These are phyloP conservation scores for Clamator glandarius DNA, from an alignment of 2,797 vertebrate species.

Conservation along the genomic window DNA sequence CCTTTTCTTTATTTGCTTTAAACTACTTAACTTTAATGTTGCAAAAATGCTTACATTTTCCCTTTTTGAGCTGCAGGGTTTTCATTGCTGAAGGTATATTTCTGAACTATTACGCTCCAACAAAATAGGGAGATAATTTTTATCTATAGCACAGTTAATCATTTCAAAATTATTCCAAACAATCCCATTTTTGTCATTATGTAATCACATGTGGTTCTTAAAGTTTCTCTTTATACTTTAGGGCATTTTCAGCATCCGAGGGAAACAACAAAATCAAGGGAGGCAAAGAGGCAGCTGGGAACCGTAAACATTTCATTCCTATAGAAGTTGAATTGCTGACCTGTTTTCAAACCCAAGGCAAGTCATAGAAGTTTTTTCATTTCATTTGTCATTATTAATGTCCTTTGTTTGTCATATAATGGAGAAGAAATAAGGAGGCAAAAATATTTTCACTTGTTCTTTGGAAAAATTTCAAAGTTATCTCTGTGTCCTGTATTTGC, in stretches of 20 bases:
- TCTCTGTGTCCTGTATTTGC: not conserved
- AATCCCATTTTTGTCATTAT: conserved; percentile 4
- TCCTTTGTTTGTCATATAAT: not conserved
- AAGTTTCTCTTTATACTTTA: conserved; percentile 3
- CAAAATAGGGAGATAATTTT: not conserved
- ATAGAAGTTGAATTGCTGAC: conserved; percentile 8
- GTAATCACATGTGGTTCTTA: not conserved
- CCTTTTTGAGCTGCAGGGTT: not conserved
- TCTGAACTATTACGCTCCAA: not conserved
- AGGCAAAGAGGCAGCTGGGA: not conserved
- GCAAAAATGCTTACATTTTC: not conserved
- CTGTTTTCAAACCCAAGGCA: not conserved
- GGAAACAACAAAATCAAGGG: not conserved
- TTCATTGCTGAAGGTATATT: not conserved
- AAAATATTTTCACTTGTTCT: not conserved
- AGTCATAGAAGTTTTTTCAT: not conserved
- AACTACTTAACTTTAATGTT: not conserved
- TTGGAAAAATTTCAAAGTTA: not conserved
- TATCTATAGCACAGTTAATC: not conserved
- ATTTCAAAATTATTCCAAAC: not conserved
- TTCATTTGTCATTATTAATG: conserved; percentile 10
- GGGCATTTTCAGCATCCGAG: not conserved
- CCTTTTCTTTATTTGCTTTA: not conserved
- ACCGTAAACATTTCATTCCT: not conserved
- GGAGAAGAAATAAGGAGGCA: not conserved